Evolutionary conservation across 2,888 invertebrate genomes (phyloP).

Genomic region (Perizoma flavofasciatum): DNA sequence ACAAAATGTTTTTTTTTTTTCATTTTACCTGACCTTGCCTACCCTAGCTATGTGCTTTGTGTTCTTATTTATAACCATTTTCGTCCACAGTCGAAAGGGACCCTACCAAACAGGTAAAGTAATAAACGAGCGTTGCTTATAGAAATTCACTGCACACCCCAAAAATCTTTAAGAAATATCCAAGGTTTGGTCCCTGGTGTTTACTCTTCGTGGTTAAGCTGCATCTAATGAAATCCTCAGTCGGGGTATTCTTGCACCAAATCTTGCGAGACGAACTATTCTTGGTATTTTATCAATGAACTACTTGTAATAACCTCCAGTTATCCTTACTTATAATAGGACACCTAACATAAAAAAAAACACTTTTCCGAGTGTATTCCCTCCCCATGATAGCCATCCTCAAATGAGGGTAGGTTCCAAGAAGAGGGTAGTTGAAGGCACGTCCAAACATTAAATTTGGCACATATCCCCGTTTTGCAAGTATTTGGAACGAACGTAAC

Average conservation of each 20-base stretch:
- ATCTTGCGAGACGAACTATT: slow-evolving; percentile 47
- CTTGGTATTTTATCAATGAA: slow-evolving; percentile 50
- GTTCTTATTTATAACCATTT: slow-evolving; percentile 12
- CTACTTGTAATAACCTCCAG: neutral
- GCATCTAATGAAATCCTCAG: slow-evolving; percentile 84
- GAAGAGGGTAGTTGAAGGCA: too few relatives aligned
- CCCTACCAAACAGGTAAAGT: slow-evolving; percentile 34
- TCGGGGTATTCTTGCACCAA: slow-evolving; percentile 76
- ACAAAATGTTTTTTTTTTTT: too few relatives aligned
- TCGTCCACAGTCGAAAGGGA: slow-evolving; percentile 10
- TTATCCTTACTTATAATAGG: neutral
- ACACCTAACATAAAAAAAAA: too few relatives aligned
- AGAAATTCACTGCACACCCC: slow-evolving; percentile 69
- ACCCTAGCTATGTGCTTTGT: too few relatives aligned
- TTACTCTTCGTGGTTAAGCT: slow-evolving; percentile 79
- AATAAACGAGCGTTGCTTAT: slow-evolving; percentile 48
- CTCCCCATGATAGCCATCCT: too few relatives aligned
- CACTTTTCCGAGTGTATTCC: too few relatives aligned
- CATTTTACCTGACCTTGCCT: too few relatives aligned
- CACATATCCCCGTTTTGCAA: too few relatives aligned
- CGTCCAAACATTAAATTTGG: too few relatives aligned
- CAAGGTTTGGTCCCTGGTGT: slow-evolving; percentile 76
- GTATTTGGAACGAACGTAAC: too few relatives aligned
- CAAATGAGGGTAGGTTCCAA: too few relatives aligned
- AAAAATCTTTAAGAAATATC: slow-evolving; percentile 72